Base-by-base conservation (phyloP, 1,140 invertebrate genomes). In the Parapsyche elsis region DNA sequence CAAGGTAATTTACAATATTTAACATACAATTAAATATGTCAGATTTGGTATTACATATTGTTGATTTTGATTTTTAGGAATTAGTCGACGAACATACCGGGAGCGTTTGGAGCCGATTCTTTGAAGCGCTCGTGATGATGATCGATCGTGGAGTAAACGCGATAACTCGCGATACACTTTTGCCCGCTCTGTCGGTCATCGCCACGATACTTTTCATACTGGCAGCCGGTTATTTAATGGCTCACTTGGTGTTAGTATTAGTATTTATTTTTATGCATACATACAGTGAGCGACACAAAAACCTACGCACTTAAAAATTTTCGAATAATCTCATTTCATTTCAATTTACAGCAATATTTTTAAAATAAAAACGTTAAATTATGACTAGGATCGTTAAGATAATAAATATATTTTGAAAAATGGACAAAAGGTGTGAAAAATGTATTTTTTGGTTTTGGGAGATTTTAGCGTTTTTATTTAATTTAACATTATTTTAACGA, bases 141-240 rank as follows among this genome's bases (percentile, higher is more conserved):
- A 90, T 93, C 23, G 95, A 96, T 84, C 93, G 93, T 84, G 86
- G 95, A 16, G 92, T 92, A 4, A 93, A 94, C 81, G 93, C 92
- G 84, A 87, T 97, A 12, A 92, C 92, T 26, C 93, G 94, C 79
- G 94, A 97, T 82, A 95, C 97, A 86, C 88, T 97, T 71, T 88
- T 97, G 24, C 94, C 95, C 21, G 91, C 92, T 0, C 85, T 96
- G 10, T 97, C 95, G n/a, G 91, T 97, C 26, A 84, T 97, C 30
- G 93, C 93, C 71, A 96, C 96, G 7, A 90, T 97, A 73, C 87
- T 93, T 70, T 92, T 97, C 80, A 95, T 98, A 84, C 90, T 95
- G 78, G 91, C 91, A 59, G 92, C 94, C 77, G 95, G 95, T 2
- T 98, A 97, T 87, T 91, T 96, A 73, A 96, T 98, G 94, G 93